A percentile compares a stretch with the other conserved stretches of the same genome.
Conservation (phyloP, 2,113 vertebrate genomes). For the Prunella himalayana region DNA sequence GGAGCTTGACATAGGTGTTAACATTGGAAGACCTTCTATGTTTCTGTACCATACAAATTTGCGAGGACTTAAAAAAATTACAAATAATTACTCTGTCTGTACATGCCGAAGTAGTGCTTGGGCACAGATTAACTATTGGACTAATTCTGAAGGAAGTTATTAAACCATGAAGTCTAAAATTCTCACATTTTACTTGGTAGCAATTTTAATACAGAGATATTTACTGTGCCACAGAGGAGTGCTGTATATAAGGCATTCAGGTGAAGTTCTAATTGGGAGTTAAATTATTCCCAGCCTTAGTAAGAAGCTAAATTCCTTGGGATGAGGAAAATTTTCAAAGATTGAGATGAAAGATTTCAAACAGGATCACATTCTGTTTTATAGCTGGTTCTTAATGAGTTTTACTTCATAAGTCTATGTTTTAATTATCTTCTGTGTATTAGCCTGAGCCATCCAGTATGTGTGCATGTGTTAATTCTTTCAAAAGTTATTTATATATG, state of each 20-base stretch:
- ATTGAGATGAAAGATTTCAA: slow-evolving; percentile 1
- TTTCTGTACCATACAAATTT: neutral
- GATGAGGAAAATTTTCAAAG: neutral
- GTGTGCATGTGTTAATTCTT: neutral
- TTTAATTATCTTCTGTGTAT: slow-evolving; percentile 10
- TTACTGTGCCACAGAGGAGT: neutral
- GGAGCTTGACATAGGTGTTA: neutral
- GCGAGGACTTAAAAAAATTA: neutral
- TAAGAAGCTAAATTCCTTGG: neutral
- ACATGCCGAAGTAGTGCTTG: neutral
- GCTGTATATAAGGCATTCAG: neutral
- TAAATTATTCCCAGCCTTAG: slow-evolving; percentile 5
- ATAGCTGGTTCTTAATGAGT: slow-evolving; percentile 1
- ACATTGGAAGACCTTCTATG: neutral
- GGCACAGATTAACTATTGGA: neutral
- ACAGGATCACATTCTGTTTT: neutral
- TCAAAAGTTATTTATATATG: slow-evolving; percentile 24
- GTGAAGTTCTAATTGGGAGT: neutral
- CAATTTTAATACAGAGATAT: neutral
- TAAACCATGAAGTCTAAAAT: neutral
- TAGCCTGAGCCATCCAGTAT: neutral
- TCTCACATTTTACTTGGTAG: neutral
- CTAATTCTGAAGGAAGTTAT: neutral
- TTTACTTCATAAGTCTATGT: neutral
- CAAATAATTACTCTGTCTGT: neutral